phyloP scores from a whole-genome alignment of 2,888 invertebrate genomes.

The Heliconius aoede region DNA sequence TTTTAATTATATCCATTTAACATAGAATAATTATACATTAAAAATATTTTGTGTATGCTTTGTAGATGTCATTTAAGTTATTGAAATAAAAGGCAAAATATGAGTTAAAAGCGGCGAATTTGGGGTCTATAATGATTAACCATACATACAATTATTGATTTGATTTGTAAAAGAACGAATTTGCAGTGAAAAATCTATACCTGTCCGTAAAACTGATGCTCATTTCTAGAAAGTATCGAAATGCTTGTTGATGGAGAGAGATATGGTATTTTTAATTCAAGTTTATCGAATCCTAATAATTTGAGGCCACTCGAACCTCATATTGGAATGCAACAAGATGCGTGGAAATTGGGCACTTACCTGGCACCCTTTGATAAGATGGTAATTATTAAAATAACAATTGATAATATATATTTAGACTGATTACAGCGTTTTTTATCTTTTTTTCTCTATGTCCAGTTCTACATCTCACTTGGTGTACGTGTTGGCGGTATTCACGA shows the following conservation, averaged over 20 bases:
- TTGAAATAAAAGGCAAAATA: no score
- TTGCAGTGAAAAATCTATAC: neutral
- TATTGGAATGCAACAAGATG: conserved; percentile 50
- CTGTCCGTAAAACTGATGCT: neutral
- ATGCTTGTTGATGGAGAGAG: conserved; percentile 78
- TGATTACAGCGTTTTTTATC: neutral
- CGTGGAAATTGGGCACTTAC: conserved; percentile 68
- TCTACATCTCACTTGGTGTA: conserved; percentile 89
- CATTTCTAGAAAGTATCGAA: conserved; percentile 74
- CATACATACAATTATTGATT: no score
- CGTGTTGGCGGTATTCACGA: conserved; percentile 91
- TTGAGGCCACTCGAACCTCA: conserved; percentile 64
- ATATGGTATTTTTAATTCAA: conserved; percentile 77
- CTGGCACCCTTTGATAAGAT: conserved; percentile 75
- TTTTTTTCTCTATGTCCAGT: conserved; percentile 67
- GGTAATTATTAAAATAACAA: conserved; percentile 53
- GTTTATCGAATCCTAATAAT: conserved; percentile 40
- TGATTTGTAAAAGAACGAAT: no score
- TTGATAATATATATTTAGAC: neutral
- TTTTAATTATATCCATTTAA: no score
- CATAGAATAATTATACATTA: no score
- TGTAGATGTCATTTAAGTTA: no score
- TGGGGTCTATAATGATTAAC: no score
- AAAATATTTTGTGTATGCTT: no score
- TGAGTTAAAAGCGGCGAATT: no score